A percentile compares a stretch with the other conserved stretches of the same genome.
Evolutionary conservation across 2,113 vertebrate genomes (phyloP).

Genomic region (Anguilla rostrata): DNA sequence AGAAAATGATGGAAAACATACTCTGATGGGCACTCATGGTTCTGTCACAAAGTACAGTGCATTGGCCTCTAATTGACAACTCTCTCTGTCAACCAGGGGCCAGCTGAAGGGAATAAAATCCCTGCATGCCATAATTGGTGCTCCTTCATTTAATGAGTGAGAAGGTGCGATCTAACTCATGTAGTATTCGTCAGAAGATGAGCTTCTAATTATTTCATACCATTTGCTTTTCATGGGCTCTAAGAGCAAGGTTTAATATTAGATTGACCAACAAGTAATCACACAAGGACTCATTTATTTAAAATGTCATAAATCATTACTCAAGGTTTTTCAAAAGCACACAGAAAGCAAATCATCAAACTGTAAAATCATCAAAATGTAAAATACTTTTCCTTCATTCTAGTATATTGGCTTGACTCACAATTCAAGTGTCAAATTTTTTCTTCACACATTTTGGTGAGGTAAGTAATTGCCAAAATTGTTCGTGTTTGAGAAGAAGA

Average conservation of each 20-base stretch:
- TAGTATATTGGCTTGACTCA: too few relatives aligned
- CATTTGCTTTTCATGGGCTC: neutral
- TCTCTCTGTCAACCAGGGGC: neutral
- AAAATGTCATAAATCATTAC: neutral
- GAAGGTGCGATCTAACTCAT: neutral
- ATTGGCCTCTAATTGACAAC: constrained; percentile 12
- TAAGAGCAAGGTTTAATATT: neutral
- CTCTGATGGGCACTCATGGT: neutral
- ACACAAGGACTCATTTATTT: neutral
- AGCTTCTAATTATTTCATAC: neutral
- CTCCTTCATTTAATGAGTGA: neutral
- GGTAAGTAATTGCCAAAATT: too few relatives aligned
- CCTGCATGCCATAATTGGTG: constrained; percentile 7
- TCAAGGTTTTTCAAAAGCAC: neutral
- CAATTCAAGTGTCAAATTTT: too few relatives aligned
- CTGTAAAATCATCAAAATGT: too few relatives aligned
- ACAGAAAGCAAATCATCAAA: neutral
- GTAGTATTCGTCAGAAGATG: neutral
- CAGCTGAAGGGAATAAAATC: neutral
- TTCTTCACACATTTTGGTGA: too few relatives aligned
- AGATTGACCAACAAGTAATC: neutral
- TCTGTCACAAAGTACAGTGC: neutral
- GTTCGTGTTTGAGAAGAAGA: too few relatives aligned
- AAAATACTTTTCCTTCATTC: neutral
- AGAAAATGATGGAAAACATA: neutral